Percentiles rank a stretch among this genome's conserved stretches.
Conservation (phyloP, 1,140 invertebrate species). For the Ylistrum balloti region DNA sequence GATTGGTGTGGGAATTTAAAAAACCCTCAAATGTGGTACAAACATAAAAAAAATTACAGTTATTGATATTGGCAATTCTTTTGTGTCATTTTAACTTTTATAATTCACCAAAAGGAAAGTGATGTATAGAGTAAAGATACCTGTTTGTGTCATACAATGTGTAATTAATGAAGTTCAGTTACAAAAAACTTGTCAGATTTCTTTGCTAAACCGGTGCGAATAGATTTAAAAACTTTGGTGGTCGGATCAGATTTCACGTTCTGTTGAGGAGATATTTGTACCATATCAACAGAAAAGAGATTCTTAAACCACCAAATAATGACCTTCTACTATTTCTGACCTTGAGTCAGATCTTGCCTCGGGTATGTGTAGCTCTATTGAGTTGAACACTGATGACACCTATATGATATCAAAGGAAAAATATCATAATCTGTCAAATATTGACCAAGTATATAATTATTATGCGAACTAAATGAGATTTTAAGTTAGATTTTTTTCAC, state of each 20-base stretch:
- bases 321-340: not conserved
- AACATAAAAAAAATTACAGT: not conserved
- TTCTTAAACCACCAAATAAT: not conserved
- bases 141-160: not conserved
- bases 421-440: slow-evolving; percentile 36
- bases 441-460: not conserved
- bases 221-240: slow-evolving; percentile 34
- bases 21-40: slow-evolving; percentile 27
- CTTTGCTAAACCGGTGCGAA: not conserved
- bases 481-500: not conserved
- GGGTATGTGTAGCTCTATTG: not conserved
- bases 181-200: slow-evolving; percentile 24
- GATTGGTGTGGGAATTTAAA: slow-evolving; percentile 34
- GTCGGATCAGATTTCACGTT: not conserved
- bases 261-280: not conserved
- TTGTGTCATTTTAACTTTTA: not conserved
- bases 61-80: not conserved
- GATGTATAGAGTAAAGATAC: not conserved
- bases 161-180: slow-evolving; percentile 25
- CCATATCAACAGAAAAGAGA: not conserved
- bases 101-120: not conserved
- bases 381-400: not conserved
- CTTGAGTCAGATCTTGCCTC: not conserved
- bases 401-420: slow-evolving; percentile 34
- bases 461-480: not conserved